phyloP scores from a whole-genome alignment of 2,888 invertebrate genomes.

The Celastrina argiolus region DNA sequence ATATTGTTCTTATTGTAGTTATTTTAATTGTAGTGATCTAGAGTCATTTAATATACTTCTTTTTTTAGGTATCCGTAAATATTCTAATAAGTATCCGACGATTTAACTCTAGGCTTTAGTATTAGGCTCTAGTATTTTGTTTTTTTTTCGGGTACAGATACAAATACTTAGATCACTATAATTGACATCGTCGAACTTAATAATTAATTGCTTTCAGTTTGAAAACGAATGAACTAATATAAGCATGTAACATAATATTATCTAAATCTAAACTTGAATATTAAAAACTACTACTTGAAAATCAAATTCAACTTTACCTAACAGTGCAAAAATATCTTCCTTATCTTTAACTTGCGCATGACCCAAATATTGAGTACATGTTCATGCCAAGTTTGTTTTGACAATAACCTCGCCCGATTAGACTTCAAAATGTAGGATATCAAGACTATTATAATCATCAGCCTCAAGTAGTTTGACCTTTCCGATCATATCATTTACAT shows the following conservation, averaged over 20 bases:
- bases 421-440: not conserved
- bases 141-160: not conserved
- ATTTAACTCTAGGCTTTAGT: too few relatives aligned
- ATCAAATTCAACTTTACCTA: not conserved
- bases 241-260: not conserved
- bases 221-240: not conserved
- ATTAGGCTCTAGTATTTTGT: too few relatives aligned
- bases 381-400: constrained; percentile 6
- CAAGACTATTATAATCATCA: not conserved
- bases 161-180: not conserved
- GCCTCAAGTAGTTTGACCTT: constrained; percentile 10
- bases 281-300: not conserved
- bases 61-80: too few relatives aligned
- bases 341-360: constrained; percentile 4
- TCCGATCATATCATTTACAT: constrained; percentile 15
- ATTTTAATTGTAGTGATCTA: not conserved
- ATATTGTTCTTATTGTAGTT: not conserved
- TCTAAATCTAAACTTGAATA: not conserved
- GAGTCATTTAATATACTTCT: not conserved
- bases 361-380: constrained; percentile 8
- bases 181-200: not conserved
- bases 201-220: not conserved
- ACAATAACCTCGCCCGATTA: not conserved
- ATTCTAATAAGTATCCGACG: too few relatives aligned
- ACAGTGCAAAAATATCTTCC: not conserved